Evolutionary conservation across 2,888 invertebrate genomes (phyloP), one percentile per base, ranked within the genome.

Genomic region (Apoda limacodes): DNA sequence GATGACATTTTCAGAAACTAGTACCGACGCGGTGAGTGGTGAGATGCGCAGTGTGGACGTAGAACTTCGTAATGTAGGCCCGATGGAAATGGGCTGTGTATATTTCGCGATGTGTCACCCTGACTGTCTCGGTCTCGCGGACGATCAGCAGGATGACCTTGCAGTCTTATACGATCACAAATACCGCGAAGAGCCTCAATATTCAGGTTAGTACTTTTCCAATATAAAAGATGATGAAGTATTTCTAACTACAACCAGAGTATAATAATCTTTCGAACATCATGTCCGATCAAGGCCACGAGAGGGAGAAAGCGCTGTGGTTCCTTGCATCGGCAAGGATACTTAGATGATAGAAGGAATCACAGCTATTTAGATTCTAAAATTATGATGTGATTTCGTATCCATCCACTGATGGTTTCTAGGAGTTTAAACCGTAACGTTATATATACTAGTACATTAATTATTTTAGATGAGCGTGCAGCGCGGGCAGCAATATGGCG

Each of bases 1-100:
- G 89, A 87, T 90, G 45, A 83, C 83, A 3, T 89, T 92, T 55
- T 83, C 85, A 13, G 87, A 88, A 56, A 82, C 88, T 22, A 83
- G 83, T 28, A 66, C 82, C 1, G 85, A 88, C 31, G 83, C 91
- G 57, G 67, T 92, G 28, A 86, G 88, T 49, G 90, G 92, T 3
- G 91, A 93, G 67, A 78, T 93, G 43, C 84, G 88, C 45, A 82
- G 80, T 29, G 70, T 91, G 9, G 83, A 84, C 28, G 81, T 92
- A 10, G 85, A 88, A 45, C 76, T 92, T 31, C 80, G 82, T 22
- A 91, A 91, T 53, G 84, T 85, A 15, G 91, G 92, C 7, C 83
- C 86, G 38, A 83, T 85, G 10, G 82, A 86, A 13, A 72, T 90
- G 57, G 82, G 72, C 28, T 84, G 85, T 46, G 65, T 90, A 33